phyloP scores from a whole-genome alignment of 2,113 vertebrate genomes.

The Misgurnus anguillicaudatus region DNA sequence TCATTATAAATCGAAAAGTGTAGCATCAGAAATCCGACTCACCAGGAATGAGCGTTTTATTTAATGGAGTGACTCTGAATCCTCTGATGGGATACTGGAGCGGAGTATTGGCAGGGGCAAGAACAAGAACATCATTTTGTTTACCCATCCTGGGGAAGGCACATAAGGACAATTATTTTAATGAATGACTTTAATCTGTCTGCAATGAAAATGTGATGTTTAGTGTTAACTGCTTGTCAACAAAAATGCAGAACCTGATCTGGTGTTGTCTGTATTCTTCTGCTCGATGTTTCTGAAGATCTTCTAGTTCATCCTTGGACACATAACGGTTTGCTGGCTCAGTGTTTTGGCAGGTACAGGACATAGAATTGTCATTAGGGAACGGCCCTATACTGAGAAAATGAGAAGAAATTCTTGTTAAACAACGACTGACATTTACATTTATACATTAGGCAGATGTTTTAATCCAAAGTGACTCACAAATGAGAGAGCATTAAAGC shows the following conservation, averaged over 20 bases:
- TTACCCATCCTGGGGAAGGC: constrained; percentile 41
- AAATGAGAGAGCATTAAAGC: no score
- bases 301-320: background rate
- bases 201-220: background rate
- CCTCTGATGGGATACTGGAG: constrained; percentile 64
- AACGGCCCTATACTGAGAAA: background rate
- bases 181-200: no score
- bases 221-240: background rate
- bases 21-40: background rate
- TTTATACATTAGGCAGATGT: no score
- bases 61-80: constrained; percentile 53
- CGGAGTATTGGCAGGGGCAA: constrained; percentile 58
- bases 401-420: background rate
- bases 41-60: constrained; percentile 55
- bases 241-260: constrained; percentile 40
- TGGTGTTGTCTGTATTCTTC: constrained; percentile 51
- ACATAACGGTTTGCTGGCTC: background rate
- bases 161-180: background rate
- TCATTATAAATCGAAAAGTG: background rate
- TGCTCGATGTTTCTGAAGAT: constrained; percentile 10
- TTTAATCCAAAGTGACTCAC: no score
- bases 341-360: constrained; percentile 15
- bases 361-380: background rate
- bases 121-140: constrained; percentile 42
- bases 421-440: background rate